These are phyloP conservation scores for Podocnemis expansa DNA, from an alignment of 2,113 vertebrate genomes.

Conservation along the genomic window DNA sequence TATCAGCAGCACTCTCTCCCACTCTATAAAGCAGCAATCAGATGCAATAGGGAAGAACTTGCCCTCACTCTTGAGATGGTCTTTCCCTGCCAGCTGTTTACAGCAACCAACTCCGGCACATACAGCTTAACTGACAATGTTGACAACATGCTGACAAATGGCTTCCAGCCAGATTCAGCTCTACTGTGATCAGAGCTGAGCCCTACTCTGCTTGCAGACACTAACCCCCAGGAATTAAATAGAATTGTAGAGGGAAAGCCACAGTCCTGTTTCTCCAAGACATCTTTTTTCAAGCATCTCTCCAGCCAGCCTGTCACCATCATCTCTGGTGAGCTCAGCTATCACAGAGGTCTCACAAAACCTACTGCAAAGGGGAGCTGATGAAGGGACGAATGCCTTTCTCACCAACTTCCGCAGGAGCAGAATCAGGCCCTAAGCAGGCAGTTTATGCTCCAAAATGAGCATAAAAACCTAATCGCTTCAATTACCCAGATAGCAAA, in stretches of 20 bases:
- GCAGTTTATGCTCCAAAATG: conserved; percentile 1
- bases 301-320: neutral
- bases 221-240: neutral
- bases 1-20: neutral
- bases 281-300: neutral
- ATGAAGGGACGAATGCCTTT: neutral
- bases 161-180: neutral
- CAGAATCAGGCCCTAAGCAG: neutral
- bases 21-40: neutral
- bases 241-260: neutral
- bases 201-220: neutral
- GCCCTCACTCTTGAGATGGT: neutral
- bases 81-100: neutral
- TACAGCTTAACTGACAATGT: neutral
- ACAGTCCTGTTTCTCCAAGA: neutral
- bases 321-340: neutral
- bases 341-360: neutral
- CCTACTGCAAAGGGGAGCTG: neutral
- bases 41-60: neutral
- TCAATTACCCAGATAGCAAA: conserved; percentile 9
- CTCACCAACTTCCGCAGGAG: accelerated
- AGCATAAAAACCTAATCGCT: conserved; percentile 43
- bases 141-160: neutral
- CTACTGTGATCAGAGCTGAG: neutral
- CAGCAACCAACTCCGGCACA: neutral